phyloP scores from a whole-genome alignment of 1,140 invertebrate genomes.

The Lanistes nyassanus region DNA sequence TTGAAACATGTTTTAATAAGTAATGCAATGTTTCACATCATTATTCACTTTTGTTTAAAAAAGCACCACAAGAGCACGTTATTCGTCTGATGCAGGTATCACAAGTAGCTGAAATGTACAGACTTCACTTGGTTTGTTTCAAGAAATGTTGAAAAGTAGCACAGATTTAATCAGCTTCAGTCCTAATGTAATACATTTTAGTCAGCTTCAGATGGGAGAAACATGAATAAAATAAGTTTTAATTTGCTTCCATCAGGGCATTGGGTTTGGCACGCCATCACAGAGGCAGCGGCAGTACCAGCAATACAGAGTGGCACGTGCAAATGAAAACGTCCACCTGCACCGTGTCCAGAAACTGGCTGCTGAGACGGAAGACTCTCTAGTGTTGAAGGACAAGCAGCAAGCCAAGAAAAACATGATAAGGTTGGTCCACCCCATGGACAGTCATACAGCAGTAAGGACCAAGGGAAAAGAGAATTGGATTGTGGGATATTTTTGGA shows the following conservation, averaged over 20 bases:
- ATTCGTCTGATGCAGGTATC: too few relatives aligned
- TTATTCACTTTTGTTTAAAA: neutral
- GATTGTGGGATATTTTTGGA: too few relatives aligned
- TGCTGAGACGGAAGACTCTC: constrained; percentile 71
- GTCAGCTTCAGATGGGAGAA: neutral
- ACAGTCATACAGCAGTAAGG: neutral
- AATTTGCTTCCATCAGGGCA: constrained; percentile 64
- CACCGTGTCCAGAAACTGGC: constrained; percentile 75
- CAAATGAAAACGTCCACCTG: constrained; percentile 80
- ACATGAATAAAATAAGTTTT: neutral
- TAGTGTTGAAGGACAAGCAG: constrained; percentile 76
- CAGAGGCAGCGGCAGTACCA: constrained; percentile 81
- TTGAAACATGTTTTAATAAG: neutral
- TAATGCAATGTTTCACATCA: neutral
- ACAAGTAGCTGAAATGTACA: too few relatives aligned
- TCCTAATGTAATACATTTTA: neutral
- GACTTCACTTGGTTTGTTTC: too few relatives aligned
- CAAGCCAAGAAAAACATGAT: constrained; percentile 75
- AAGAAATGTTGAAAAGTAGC: neutral
- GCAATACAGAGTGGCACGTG: constrained; percentile 77
- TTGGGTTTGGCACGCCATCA: constrained; percentile 80
- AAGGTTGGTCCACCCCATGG: constrained; percentile 28
- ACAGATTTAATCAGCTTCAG: neutral
- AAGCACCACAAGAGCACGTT: too few relatives aligned
- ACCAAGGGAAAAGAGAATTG: too few relatives aligned